Evolutionary conservation across 2,113 vertebrate genomes (phyloP).

Genomic region (Columba livia): DNA sequence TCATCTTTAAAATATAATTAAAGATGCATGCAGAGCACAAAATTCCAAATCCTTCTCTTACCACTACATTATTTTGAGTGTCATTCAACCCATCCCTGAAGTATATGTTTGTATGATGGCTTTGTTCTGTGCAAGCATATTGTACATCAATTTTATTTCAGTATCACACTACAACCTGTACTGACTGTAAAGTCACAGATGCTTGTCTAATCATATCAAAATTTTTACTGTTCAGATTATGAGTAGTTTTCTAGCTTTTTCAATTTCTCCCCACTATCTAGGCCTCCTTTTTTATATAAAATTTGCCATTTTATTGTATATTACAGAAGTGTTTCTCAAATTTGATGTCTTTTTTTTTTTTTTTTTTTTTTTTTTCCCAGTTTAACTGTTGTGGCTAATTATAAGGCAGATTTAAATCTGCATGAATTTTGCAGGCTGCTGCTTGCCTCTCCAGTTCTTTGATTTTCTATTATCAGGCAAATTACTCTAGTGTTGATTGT

Average conservation of each 20-base stretch:
- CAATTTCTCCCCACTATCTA: constrained; percentile 1
- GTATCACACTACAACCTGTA: constrained; percentile 28
- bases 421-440: constrained; percentile 39
- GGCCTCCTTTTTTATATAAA: not conserved
- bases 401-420: constrained; percentile 53
- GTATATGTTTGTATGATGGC: not conserved
- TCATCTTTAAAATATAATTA: not conserved
- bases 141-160: constrained; percentile 36
- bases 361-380: not conserved
- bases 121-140: constrained; percentile 7
- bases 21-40: not conserved
- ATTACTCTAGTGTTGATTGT: constrained; percentile 50
- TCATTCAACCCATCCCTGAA: not conserved
- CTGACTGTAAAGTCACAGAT: constrained; percentile 41
- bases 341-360: not conserved
- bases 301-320: not conserved
- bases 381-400: constrained; percentile 52
- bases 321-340: constrained; percentile 15
- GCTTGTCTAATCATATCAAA: constrained; percentile 50
- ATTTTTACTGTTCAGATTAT: constrained; percentile 35
- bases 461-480: constrained; percentile 66
- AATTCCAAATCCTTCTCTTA: not conserved
- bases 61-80: not conserved
- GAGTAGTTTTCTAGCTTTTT: not conserved
- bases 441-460: constrained; percentile 33